Percentiles rank a stretch among this genome's conserved stretches.
phyloP scores from a whole-genome alignment of 2,113 vertebrate species.

The Nanorana parkeri region DNA sequence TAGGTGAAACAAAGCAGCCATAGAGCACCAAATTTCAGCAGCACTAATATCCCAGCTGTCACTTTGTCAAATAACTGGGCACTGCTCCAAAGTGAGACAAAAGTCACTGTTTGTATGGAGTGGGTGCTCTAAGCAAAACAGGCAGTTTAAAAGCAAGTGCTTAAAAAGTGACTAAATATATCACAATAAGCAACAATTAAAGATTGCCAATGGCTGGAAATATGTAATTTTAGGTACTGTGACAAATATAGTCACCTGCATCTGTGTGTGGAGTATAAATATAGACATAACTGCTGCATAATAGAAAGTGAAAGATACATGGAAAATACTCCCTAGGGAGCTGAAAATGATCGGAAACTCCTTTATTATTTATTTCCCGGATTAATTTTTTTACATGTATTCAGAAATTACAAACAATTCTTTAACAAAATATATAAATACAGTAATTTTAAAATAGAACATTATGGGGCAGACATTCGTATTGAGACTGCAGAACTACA shows the following conservation, averaged over 20 bases:
- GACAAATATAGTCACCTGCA: slow-evolving; percentile 63
- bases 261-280: slow-evolving; percentile 58
- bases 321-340: slow-evolving; percentile 58
- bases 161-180: slow-evolving; percentile 51
- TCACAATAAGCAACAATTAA: slow-evolving; percentile 43
- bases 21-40: slow-evolving; percentile 70
- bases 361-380: slow-evolving; percentile 49
- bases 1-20: slow-evolving; percentile 74
- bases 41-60: slow-evolving; percentile 74
- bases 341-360: slow-evolving; percentile 12
- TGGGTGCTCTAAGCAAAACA: slow-evolving; percentile 65
- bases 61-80: slow-evolving; percentile 72
- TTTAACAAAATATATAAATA: too few species aligned
- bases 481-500: too few species aligned
- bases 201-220: slow-evolving; percentile 53
- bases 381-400: too few species aligned
- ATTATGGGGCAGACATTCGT: too few species aligned
- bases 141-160: slow-evolving; percentile 36
- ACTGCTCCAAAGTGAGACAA: slow-evolving; percentile 71
- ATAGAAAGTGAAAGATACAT: slow-evolving; percentile 57
- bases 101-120: slow-evolving; percentile 70
- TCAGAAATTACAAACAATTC: too few species aligned
- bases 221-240: slow-evolving; percentile 65
- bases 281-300: slow-evolving; percentile 61
- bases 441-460: too few species aligned